A percentile compares a stretch with the other conserved stretches of the same genome.
Evolutionary conservation across 2,797 vertebrate species (phyloP).

Genomic region (Chelonia mydas): DNA sequence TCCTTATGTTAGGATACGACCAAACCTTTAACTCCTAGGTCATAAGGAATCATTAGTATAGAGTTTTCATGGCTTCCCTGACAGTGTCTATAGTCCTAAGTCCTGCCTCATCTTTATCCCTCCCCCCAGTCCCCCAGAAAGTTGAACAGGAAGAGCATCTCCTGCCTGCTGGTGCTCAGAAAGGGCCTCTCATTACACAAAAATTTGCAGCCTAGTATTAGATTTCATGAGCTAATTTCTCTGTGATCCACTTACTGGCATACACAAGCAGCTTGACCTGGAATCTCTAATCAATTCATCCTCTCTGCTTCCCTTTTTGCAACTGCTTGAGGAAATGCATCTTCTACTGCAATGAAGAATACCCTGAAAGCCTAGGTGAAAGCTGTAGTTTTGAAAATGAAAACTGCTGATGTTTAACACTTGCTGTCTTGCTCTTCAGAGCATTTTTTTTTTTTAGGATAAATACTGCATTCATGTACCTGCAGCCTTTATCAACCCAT

Average conservation of each 20-base stretch:
- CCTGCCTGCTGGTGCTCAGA: background rate
- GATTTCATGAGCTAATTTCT: background rate
- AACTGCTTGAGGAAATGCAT: background rate
- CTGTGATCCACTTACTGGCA: background rate
- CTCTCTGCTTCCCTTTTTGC: background rate
- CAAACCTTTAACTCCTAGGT: background rate
- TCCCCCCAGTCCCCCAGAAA: background rate
- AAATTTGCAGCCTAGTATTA: background rate
- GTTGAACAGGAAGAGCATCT: background rate
- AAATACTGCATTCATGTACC: background rate
- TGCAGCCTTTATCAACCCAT: background rate
- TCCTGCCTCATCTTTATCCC: background rate
- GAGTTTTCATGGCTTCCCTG: background rate
- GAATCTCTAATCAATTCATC: background rate
- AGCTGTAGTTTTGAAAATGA: background rate
- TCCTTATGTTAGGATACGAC: accelerated
- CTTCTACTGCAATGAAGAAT: background rate
- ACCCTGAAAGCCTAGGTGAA: background rate
- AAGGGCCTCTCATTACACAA: background rate
- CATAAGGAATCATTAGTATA: background rate
- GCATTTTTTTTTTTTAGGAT: background rate
- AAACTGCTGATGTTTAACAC: background rate
- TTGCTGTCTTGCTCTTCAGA: background rate
- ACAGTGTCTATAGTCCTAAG: background rate
- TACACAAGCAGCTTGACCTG: background rate